Conservation (phyloP, 2,797 vertebrate species). For the Thunnus albacares region DNA sequence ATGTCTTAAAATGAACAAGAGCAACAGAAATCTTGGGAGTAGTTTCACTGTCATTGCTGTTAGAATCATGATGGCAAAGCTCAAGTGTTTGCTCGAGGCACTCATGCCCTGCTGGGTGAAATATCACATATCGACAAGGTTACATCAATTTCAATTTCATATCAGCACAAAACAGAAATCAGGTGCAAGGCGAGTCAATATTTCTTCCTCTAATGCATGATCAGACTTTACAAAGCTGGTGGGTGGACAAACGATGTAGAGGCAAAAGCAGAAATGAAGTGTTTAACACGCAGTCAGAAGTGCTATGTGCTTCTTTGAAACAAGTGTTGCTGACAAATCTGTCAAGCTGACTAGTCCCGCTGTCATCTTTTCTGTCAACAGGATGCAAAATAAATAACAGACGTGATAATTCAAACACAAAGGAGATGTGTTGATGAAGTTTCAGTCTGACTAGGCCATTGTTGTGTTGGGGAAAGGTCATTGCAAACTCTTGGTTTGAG, state of each 20-base stretch:
- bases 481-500: not conserved
- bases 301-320: conserved; percentile 54
- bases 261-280: conserved; percentile 27
- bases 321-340: conserved; percentile 59
- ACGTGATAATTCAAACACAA: conserved; percentile 33
- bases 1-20: not conserved
- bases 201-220: conserved; percentile 4
- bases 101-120: not conserved
- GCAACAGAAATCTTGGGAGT: not conserved
- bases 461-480: not conserved
- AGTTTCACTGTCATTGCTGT: not conserved
- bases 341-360: conserved; percentile 45
- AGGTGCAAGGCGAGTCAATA: conserved; percentile 9
- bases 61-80: not conserved
- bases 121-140: not conserved
- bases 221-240: conserved; percentile 25
- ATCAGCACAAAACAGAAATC: conserved; percentile 1
- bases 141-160: conserved; percentile 23
- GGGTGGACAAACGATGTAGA: conserved; percentile 35
- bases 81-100: not conserved
- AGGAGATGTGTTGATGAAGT: conserved; percentile 20
- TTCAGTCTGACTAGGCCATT: not conserved
- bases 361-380: conserved; percentile 42
- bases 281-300: conserved; percentile 54
- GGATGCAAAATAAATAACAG: conserved; percentile 26